Percentiles rank a stretch among this genome's conserved stretches.
These are phyloP conservation scores for Copsychus sechellarum DNA, from an alignment of 2,113 vertebrate genomes.

Conservation along the genomic window DNA sequence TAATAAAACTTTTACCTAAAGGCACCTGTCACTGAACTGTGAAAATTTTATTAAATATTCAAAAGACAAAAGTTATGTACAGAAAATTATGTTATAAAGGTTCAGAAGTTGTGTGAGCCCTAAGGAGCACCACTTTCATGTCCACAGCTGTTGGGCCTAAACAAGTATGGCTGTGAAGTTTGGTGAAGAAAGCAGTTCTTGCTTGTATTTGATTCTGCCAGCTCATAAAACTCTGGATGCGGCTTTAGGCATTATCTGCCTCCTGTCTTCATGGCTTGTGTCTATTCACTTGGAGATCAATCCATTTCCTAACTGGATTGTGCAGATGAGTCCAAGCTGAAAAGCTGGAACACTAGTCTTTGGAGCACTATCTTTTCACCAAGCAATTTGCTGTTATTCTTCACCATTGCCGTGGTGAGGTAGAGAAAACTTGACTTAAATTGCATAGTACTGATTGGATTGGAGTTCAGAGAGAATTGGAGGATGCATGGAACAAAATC, in stretches of 20 bases:
- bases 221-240: not conserved
- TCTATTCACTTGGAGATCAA: fast-evolving
- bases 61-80: not conserved
- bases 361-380: not conserved
- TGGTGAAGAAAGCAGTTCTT: not conserved
- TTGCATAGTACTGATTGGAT: not conserved
- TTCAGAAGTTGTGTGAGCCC: not conserved
- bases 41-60: not conserved
- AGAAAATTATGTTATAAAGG: not conserved
- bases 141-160: not conserved
- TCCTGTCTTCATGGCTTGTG: not conserved
- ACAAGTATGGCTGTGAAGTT: not conserved
- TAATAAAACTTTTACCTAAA: not conserved
- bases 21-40: not conserved
- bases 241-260: not conserved
- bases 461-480: not conserved
- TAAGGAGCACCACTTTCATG: not conserved
- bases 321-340: not conserved
- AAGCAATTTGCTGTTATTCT: not conserved
- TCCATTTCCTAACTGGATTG: not conserved
- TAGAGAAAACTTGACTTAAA: not conserved
- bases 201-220: not conserved
- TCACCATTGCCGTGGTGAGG: not conserved
- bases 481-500: not conserved
- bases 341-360: not conserved